Base-by-base conservation (phyloP, 2,113 vertebrate species). In the Antechinus flavipes region DNA sequence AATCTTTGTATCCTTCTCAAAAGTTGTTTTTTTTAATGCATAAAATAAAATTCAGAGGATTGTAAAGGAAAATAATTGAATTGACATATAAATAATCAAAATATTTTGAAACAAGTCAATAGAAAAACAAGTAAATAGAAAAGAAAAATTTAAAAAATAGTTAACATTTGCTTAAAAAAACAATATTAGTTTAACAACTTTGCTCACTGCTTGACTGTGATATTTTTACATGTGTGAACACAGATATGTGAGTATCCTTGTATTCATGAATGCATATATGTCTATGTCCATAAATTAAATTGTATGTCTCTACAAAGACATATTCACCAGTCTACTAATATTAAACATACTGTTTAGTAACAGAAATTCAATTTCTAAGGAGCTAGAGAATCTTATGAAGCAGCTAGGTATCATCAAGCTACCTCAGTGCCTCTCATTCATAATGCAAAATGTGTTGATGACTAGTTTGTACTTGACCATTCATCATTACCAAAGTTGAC, bases 401-500 rank as follows among this genome's bases (percentile, higher is more conserved):
- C 5, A 90, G 47, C 47, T 49, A 90, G 49, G 26, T 49, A 30
- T 7, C 90, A 50, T 90, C 47, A 90, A 27, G 90, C 25, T 90
- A 26, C 27, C 27, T 52, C 47, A 50, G 90, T 90, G 24, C 47
- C 12, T 52, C 49, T 90, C 90, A 90, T 90, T 50, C 25, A 90
- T 47, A 90, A 90, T 50, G 26, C 27, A 49, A 90, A 90, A 50
- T 90, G 47, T 52, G 49, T 90, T 90, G 90, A 49, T 90, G 42
- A 90, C 90, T 30, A 90, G 47, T 90, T 90, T 27, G 46, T 90
- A 50, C 27, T 25, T 90, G 25, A 27, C 27, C 90, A 90, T 90
- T 50, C 90, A 50, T 90, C 90, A 90, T 90, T 84, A 90, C 90
- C 24, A 30, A 90, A 90, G 47, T 90, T 90, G 90, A 90, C 90